Conservation (phyloP, 2,797 vertebrate species). For the Octomys mimax region DNA sequence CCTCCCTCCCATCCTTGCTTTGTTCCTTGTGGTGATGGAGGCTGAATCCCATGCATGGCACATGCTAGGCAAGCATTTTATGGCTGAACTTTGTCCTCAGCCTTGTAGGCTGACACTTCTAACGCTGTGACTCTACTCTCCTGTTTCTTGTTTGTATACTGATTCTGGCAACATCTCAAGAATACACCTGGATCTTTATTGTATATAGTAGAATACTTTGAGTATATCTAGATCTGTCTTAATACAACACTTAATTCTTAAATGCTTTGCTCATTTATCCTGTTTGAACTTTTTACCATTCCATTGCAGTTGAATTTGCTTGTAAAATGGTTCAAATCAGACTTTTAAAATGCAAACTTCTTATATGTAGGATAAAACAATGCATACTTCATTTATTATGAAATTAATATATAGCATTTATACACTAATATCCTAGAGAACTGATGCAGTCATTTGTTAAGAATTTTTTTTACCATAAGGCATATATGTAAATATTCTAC, state of each 20-base stretch:
- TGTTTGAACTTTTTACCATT: not conserved
- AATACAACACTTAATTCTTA: not conserved
- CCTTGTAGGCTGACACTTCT: not conserved
- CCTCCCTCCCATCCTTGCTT: not conserved
- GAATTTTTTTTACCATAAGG: not conserved
- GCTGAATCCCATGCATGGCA: not conserved
- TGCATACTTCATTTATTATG: not conserved
- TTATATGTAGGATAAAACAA: not conserved
- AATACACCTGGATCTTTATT: not conserved
- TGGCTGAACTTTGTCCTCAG: too few relatives aligned
- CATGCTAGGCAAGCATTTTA: not conserved
- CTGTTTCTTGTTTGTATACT: conserved; percentile 1
- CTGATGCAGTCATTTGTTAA: not conserved
- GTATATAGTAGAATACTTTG: not conserved
- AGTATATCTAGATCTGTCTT: not conserved
- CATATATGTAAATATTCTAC: not conserved
- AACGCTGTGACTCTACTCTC: not conserved
- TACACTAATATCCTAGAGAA: not conserved
- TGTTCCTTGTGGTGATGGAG: not conserved
- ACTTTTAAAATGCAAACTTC: not conserved
- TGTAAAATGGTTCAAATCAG: not conserved
- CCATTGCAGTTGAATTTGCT: not conserved
- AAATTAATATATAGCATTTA: not conserved
- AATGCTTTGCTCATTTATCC: not conserved
- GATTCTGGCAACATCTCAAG: not conserved